Conservation (phyloP, 2,113 vertebrate species). For the Lanius collurio region DNA sequence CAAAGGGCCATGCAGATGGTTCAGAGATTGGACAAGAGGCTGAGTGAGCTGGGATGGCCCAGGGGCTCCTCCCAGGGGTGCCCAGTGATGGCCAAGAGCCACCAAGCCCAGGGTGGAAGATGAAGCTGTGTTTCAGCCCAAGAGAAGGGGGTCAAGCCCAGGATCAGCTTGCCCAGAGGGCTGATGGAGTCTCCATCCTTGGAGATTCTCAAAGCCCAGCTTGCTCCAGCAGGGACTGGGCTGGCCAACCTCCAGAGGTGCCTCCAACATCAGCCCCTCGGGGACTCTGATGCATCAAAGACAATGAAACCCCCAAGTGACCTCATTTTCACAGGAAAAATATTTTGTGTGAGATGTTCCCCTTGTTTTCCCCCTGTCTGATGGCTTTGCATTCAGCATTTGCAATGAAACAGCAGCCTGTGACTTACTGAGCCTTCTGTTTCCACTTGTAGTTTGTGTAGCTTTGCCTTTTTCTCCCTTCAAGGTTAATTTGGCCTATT, state of each 20-base stretch:
- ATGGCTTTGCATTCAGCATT: neutral
- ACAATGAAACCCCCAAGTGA: neutral
- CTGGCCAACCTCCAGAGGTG: neutral
- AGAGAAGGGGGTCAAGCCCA: neutral
- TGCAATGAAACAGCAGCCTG: neutral
- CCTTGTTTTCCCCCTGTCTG: neutral
- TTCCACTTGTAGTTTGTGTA: neutral
- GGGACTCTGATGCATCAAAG: neutral
- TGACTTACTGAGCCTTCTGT: neutral
- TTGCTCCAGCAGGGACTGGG: neutral
- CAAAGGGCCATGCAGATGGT: rapidly evolving
- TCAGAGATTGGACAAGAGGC: neutral
- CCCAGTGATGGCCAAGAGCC: neutral
- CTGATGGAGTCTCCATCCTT: neutral
- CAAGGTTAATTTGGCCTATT: neutral
- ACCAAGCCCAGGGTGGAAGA: too few relatives aligned
- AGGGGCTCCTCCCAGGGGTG: neutral
- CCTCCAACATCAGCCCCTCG: neutral
- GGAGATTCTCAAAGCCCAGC: neutral
- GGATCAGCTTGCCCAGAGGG: neutral
- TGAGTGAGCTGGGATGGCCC: neutral
- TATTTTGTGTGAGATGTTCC: neutral
- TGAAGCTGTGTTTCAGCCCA: neutral
- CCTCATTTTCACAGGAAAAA: neutral
- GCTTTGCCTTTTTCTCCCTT: neutral